Conservation (phyloP, 2,797 vertebrate genomes). For the Pygocentrus nattereri region DNA sequence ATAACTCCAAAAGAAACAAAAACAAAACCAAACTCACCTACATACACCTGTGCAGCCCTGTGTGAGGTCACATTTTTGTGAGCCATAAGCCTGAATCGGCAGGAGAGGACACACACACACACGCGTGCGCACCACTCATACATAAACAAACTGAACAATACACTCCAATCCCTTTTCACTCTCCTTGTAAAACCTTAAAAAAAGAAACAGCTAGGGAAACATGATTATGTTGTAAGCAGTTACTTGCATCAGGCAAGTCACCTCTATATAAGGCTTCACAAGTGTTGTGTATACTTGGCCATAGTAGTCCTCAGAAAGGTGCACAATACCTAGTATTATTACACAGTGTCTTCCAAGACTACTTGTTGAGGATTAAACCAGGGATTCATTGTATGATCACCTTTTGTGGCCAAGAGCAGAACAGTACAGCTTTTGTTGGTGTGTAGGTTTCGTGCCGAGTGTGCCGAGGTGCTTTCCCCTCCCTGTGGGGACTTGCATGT, state of each 20-base stretch:
- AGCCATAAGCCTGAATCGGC: slow-evolving; percentile 19
- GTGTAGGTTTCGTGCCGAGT: slow-evolving; percentile 46
- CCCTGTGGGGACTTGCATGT: slow-evolving; percentile 34
- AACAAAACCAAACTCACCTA: neutral
- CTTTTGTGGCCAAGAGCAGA: slow-evolving; percentile 63
- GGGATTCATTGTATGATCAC: slow-evolving; percentile 52
- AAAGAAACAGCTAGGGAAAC: slow-evolving; percentile 54
- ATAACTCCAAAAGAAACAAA: neutral
- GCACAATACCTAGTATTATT: slow-evolving; percentile 59
- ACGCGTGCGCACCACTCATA: neutral
- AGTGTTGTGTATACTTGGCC: slow-evolving; percentile 34
- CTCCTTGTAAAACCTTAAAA: slow-evolving; percentile 66
- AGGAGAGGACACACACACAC: slow-evolving; percentile 26
- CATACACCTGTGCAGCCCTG: slow-evolving; percentile 38
- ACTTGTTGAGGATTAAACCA: slow-evolving; percentile 61
- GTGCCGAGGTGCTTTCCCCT: slow-evolving; percentile 9
- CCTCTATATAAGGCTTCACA: slow-evolving; percentile 74
- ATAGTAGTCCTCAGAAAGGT: slow-evolving; percentile 24
- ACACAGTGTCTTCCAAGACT: slow-evolving; percentile 36
- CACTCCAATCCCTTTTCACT: slow-evolving; percentile 74
- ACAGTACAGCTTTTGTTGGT: slow-evolving; percentile 63
- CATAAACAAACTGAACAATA: slow-evolving; percentile 26
- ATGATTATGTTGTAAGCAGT: slow-evolving; percentile 66
- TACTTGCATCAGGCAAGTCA: slow-evolving; percentile 72
- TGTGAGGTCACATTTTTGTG: slow-evolving; percentile 36